Conservation (phyloP, 2,888 invertebrate species). For the Tridacna crocea region DNA sequence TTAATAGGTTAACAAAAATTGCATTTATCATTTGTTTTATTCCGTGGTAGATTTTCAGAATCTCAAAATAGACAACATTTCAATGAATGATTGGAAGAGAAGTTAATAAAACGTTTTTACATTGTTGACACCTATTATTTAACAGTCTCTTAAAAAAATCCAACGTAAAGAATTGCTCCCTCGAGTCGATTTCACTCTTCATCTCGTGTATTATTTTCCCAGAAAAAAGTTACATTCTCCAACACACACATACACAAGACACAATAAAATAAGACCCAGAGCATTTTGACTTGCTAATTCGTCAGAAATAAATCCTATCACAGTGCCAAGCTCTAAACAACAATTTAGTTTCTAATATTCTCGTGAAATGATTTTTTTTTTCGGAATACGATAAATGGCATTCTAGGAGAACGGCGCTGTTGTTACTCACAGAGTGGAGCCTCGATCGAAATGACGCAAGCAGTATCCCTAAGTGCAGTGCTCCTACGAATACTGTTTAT, state of each 20-base stretch:
- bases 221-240: background rate
- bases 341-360: conserved; percentile 2
- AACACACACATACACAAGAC: background rate
- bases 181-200: no score
- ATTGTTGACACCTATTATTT: no score
- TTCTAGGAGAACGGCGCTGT: background rate
- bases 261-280: background rate
- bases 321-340: conserved; percentile 18
- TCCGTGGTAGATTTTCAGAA: no score
- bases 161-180: no score
- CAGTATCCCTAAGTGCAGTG: background rate
- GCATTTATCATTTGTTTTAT: no score
- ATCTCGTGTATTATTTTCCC: background rate
- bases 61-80: no score
- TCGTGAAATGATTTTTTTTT: conserved; percentile 2
- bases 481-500: background rate
- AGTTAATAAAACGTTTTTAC: no score
- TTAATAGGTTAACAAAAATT: no score
- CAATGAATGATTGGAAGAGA: no score
- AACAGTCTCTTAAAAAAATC: no score
- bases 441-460: background rate
- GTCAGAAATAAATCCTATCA: conserved; percentile 25
- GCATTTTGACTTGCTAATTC: conserved; percentile 47
- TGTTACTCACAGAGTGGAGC: background rate
- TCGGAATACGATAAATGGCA: conserved; percentile 10